Conservation (phyloP, 2,113 vertebrate species). For the Lophochroa leadbeateri region DNA sequence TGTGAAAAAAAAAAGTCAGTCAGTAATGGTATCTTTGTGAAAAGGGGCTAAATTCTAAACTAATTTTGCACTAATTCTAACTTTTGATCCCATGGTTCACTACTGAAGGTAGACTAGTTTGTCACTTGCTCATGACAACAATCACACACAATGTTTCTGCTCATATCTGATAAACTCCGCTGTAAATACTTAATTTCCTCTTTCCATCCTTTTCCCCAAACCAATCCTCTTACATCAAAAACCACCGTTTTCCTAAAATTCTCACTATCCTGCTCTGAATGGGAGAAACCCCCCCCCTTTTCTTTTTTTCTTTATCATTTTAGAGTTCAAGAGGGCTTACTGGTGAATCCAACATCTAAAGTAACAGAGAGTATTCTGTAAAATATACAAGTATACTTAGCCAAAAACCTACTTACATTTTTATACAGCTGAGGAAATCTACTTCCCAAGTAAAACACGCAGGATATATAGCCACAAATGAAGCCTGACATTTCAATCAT, state of each 20-base stretch:
- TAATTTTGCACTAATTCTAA: not conserved
- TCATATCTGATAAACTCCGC: not conserved
- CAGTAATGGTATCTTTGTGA: not conserved
- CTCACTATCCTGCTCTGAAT: not conserved
- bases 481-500: conserved; percentile 75
- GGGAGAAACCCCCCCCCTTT: fast-evolving
- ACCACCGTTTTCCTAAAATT: not conserved
- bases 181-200: not conserved
- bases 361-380: not conserved
- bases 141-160: not conserved
- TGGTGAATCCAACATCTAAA: not conserved
- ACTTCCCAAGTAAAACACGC: conserved; percentile 77
- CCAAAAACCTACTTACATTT: conserved; percentile 71
- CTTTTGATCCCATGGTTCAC: not conserved
- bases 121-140: not conserved
- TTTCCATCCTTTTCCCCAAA: not conserved
- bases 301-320: not conserved
- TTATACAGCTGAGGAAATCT: conserved; percentile 77
- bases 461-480: conserved; percentile 75
- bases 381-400: not conserved
- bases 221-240: not conserved
- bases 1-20: no score
- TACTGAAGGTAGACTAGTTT: not conserved
- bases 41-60: not conserved
- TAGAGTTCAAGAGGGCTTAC: not conserved